Percentiles rank a stretch among this genome's conserved stretches.
Evolutionary conservation across 2,888 invertebrate species (phyloP).

Genomic region (Homarus gammarus): DNA sequence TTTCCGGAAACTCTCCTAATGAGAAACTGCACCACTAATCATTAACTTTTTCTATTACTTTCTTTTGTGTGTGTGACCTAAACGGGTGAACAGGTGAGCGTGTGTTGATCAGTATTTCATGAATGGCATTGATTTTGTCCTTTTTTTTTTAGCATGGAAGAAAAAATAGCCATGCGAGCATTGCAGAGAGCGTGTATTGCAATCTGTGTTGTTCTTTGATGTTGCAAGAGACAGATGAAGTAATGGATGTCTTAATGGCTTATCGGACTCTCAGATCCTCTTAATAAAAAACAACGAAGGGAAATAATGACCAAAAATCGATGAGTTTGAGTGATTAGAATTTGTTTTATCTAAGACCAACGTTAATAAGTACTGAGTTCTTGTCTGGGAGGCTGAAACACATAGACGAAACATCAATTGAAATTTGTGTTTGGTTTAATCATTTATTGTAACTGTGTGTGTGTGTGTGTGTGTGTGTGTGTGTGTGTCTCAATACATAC

Average conservation of each 20-base stretch:
- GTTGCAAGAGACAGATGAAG: background rate
- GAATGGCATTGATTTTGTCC: background rate
- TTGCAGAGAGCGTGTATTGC: too few species aligned
- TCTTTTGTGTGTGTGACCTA: background rate
- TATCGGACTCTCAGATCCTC: background rate
- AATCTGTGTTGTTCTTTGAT: background rate
- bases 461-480: conserved; percentile 30
- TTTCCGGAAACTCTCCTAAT: background rate
- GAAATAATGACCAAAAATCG: too few species aligned
- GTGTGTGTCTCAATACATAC: conserved; percentile 28
- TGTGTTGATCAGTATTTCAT: background rate
- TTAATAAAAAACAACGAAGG: background rate
- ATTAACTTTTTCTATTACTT: background rate
- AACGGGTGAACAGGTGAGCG: background rate
- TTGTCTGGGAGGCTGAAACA: too few species aligned
- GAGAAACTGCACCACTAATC: background rate
- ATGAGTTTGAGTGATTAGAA: too few species aligned
- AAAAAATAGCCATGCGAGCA: too few species aligned
- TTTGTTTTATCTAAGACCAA: too few species aligned
- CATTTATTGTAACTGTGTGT: background rate
- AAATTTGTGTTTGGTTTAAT: conserved; percentile 3
- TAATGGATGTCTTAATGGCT: background rate
- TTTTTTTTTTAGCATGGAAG: too few species aligned
- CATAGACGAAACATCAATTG: too few species aligned
- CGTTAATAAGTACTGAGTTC: too few species aligned